Evolutionary conservation across 2,797 vertebrate genomes (phyloP).

Genomic region (Chaetophractus vellerosus): DNA sequence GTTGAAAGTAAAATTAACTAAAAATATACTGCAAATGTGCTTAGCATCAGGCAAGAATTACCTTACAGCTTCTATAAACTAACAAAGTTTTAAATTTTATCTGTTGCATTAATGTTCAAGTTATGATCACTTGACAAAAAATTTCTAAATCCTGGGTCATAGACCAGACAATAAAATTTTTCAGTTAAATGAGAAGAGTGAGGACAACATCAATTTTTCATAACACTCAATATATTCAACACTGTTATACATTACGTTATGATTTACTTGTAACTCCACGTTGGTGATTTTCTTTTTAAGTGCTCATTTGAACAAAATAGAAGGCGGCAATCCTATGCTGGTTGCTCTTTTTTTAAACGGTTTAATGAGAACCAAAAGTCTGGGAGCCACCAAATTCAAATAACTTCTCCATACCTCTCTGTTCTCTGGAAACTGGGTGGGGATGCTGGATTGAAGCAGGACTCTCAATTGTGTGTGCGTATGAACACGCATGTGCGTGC

Average conservation of each 20-base stretch:
- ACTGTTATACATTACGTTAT: background rate
- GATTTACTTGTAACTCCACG: background rate
- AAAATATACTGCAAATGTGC: conserved; percentile 20
- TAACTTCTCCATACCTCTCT: background rate
- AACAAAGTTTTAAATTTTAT: conserved; percentile 44
- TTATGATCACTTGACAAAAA: conserved; percentile 23
- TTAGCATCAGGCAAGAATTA: conserved; percentile 50
- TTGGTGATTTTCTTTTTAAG: conserved; percentile 51
- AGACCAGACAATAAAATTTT: background rate
- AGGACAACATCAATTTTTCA: background rate
- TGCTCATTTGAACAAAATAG: background rate
- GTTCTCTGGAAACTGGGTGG: background rate
- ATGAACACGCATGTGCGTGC: no score
- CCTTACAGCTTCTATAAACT: conserved; percentile 3
- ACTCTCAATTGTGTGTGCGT: background rate
- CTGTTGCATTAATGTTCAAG: conserved; percentile 17
- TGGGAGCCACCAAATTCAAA: background rate
- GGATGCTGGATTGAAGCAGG: background rate
- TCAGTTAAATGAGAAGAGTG: conserved; percentile 15
- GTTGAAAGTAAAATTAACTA: conserved; percentile 39
- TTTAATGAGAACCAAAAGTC: background rate
- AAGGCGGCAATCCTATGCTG: background rate
- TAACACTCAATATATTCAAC: background rate
- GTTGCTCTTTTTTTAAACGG: background rate
- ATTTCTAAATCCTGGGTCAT: conserved; percentile 58